Conservation (phyloP, 2,113 vertebrate genomes). For the Pterocles burchelli region DNA sequence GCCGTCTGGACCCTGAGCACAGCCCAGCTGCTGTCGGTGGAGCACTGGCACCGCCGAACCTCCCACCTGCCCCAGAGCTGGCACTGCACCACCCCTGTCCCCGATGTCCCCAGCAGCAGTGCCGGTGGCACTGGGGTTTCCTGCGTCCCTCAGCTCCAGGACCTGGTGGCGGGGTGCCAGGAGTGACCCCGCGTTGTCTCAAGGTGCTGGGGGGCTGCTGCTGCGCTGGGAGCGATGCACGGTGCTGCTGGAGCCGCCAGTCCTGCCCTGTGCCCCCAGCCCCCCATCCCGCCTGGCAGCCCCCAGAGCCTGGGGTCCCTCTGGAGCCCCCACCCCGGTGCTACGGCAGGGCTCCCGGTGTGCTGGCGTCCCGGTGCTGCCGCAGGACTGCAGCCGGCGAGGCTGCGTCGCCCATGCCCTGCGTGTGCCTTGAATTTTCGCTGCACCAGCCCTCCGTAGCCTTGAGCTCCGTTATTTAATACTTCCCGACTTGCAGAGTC, state of each 20-base stretch:
- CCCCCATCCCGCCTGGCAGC: background rate
- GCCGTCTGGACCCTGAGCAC: background rate
- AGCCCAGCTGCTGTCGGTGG: background rate
- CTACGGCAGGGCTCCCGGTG: rapidly evolving
- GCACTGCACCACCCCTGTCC: background rate
- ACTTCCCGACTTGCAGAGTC: background rate
- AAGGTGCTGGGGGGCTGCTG: background rate
- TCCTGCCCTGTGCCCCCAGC: background rate
- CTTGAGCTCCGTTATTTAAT: constrained; percentile 57
- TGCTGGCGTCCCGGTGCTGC: rapidly evolving
- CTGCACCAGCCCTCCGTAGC: background rate
- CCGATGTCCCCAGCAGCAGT: rapidly evolving
- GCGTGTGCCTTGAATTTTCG: background rate
- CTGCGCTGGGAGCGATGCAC: background rate
- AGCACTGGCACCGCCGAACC: background rate
- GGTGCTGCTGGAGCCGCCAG: background rate
- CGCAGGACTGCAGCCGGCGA: rapidly evolving
- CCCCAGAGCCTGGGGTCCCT: background rate
- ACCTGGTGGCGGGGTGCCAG: background rate
- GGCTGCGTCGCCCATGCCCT: rapidly evolving
- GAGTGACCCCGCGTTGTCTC: rapidly evolving
- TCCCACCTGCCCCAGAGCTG: background rate
- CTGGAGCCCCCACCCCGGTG: rapidly evolving
- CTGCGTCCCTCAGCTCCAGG: background rate
- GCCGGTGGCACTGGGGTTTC: background rate